Base-by-base conservation (phyloP, 2,888 invertebrate genomes). In the Pharmacophagus antenor region DNA sequence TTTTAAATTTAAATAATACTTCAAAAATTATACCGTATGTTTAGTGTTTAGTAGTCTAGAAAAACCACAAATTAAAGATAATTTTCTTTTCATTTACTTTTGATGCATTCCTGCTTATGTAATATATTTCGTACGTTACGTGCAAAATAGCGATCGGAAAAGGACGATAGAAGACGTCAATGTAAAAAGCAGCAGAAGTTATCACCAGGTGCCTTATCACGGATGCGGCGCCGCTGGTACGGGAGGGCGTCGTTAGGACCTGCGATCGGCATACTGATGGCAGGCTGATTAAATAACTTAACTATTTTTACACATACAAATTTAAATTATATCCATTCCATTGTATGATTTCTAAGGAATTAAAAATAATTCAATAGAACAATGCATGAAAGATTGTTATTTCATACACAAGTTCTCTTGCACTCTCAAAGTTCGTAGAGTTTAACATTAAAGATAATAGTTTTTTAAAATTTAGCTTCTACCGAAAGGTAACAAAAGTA, bases 121-220 rank as follows among this genome's bases (percentile, higher is more conserved):
- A 63, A 54, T 46, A 61, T 56, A 55, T 56, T 37, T 41, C 8
- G 22, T 41, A 48, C 47, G 58, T 52, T 51, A 66, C 62, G 62
- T 63, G n/a, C n/a, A n/a, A n/a, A 62, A 65, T 59, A 62, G 58
- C 56, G 64, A 66, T 62, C 62, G 52, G 59, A 62, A 58, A 55
- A 62, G 58, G 56, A n/a, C 54, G 48, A 54, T 56, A 69, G 68
- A 66, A 76, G 76, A 76, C 77, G 73, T 72, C 74, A 76, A 77
- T 77, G 70, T 31, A 27, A 67, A 71, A 63, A 67, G 64, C 69
- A 62, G 74, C 58, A 63, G 69, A 66, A 58, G 72, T 73, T 76
- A 80, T 77, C 70, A 67, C 63, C 64, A 61, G 66, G 51, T 46
- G 37, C 61, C 70, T 74, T 82, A 80, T 82, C 78, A 74, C 17